Evolutionary conservation across 1,140 invertebrate genomes (phyloP).

Genomic region (Neocloeon triangulifer): DNA sequence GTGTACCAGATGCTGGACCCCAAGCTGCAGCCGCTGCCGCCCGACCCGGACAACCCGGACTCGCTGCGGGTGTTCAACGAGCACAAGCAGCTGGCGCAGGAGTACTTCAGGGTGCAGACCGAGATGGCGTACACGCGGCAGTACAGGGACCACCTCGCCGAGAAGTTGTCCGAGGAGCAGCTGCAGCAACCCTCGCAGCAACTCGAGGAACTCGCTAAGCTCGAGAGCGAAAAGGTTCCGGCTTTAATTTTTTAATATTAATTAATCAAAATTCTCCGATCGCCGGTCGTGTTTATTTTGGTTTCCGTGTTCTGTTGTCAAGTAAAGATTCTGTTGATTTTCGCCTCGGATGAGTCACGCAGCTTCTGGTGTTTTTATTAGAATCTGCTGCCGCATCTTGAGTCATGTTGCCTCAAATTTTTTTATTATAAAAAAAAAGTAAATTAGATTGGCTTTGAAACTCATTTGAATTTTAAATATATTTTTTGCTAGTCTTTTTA

Average conservation of each 20-base stretch:
- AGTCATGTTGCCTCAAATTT: too few species aligned
- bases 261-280: conserved; percentile 4
- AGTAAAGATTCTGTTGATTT: background rate
- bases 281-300: too few species aligned
- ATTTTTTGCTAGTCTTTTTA: too few species aligned
- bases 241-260: conserved; percentile 1
- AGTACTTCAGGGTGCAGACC: conserved; percentile 37
- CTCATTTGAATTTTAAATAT: too few species aligned
- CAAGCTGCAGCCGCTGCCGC: conserved; percentile 53
- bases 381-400: too few species aligned
- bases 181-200: conserved; percentile 24
- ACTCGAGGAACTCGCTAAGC: conserved; percentile 22
- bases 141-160: conserved; percentile 37
- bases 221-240: conserved; percentile 46
- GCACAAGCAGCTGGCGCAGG: conserved; percentile 41
- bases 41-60: conserved; percentile 47
- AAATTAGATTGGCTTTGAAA: too few species aligned
- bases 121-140: conserved; percentile 46
- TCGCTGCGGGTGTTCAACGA: conserved; percentile 66
- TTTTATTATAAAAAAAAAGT: too few species aligned
- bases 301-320: too few species aligned
- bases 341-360: background rate
- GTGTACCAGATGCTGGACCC: conserved; percentile 51
- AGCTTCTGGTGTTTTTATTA: too few species aligned
- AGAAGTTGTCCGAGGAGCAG: conserved; percentile 34